Percentiles rank a stretch among this genome's conserved stretches.
phyloP scores from a whole-genome alignment of 2,888 invertebrate species.

The Mythimna lalbum region DNA sequence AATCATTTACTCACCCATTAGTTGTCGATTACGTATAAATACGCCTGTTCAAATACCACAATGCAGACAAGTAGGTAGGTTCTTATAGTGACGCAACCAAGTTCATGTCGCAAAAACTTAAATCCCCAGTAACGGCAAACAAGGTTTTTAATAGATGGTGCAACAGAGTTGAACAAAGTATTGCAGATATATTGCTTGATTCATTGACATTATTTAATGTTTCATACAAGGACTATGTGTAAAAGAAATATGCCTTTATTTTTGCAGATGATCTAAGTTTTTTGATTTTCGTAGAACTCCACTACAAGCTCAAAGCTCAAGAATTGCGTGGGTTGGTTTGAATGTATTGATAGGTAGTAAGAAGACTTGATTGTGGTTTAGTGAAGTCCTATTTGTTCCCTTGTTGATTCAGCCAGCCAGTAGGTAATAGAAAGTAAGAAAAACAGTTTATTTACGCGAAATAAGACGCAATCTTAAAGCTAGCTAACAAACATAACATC shows the following conservation, averaged over 20 bases:
- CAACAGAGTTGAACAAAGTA: constrained; percentile 26
- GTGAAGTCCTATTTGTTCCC: background rate
- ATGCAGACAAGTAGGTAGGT: constrained; percentile 25
- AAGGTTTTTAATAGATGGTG: constrained; percentile 53
- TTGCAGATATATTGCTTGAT: constrained; percentile 13
- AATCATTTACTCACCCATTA: background rate
- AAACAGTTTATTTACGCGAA: too few relatives aligned
- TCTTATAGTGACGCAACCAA: constrained; percentile 39
- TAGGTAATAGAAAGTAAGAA: too few relatives aligned
- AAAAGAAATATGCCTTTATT: background rate
- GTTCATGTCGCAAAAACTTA: constrained; percentile 48
- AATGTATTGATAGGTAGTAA: constrained; percentile 13
- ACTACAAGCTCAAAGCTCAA: constrained; percentile 42
- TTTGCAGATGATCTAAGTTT: constrained; percentile 28
- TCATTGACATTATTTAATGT: constrained; percentile 10
- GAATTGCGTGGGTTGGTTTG: constrained; percentile 4
- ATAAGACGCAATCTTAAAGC: too few relatives aligned
- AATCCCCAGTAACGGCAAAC: constrained; percentile 39
- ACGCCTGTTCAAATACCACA: constrained; percentile 20
- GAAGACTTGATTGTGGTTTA: background rate
- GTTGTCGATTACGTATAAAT: background rate
- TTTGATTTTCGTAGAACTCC: constrained; percentile 9
- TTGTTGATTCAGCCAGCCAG: background rate
- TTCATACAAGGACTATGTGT: background rate
- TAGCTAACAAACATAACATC: too few relatives aligned